A percentile compares a stretch with the other conserved stretches of the same genome.
Evolutionary conservation across 2,113 vertebrate species (phyloP).

Genomic region (Rhinogobius similis): DNA sequence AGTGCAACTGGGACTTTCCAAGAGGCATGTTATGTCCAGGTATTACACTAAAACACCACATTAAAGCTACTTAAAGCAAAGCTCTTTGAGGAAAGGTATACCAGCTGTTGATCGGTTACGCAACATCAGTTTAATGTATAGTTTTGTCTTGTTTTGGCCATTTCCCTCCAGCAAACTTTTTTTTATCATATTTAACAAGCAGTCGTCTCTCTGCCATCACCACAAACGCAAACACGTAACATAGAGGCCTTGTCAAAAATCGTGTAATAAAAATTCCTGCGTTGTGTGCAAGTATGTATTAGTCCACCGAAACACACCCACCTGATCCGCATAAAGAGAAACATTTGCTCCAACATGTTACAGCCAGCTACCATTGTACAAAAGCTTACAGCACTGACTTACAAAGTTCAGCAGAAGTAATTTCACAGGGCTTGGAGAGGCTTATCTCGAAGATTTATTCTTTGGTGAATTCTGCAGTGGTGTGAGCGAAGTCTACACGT

Average conservation of each 20-base stretch:
- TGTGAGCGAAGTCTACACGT: not conserved
- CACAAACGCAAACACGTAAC: constrained; percentile 8
- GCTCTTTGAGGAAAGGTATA: not conserved
- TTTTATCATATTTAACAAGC: constrained; percentile 8
- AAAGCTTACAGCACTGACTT: constrained; percentile 11
- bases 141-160: not conserved
- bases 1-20: not conserved
- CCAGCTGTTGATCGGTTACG: constrained; percentile 2
- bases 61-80: constrained; percentile 2
- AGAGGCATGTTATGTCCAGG: constrained; percentile 1
- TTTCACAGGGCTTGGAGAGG: constrained; percentile 8
- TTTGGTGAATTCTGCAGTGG: constrained; percentile 12
- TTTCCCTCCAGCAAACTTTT: not conserved
- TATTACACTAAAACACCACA: constrained; percentile 5
- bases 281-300: constrained; percentile 18
- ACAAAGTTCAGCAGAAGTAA: constrained; percentile 1
- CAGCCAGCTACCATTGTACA: constrained; percentile 5
- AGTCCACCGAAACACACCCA: constrained; percentile 37
- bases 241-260: constrained; percentile 19
- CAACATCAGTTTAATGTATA: constrained; percentile 6
- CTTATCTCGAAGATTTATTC: constrained; percentile 18
- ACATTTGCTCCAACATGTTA: constrained; percentile 57
- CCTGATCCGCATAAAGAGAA: constrained; percentile 20
- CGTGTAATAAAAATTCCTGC: constrained; percentile 51
- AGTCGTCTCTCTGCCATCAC: not conserved